Percentiles rank a stretch among this genome's conserved stretches.
Conservation (phyloP, 2,888 invertebrate species). For the Drosophila flavopinicola region DNA sequence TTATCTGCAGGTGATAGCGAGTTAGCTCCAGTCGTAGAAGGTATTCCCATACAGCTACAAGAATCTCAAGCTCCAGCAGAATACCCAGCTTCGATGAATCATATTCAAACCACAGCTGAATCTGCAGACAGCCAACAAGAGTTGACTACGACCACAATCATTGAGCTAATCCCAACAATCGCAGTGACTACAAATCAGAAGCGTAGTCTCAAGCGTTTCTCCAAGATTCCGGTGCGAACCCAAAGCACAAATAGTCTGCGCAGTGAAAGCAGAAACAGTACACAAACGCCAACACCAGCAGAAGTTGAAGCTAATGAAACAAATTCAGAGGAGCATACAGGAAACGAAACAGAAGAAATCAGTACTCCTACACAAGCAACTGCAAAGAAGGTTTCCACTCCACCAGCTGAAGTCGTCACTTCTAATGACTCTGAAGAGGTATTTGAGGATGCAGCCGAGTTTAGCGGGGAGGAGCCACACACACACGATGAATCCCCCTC, state of each 20-base stretch:
- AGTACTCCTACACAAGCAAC: neutral
- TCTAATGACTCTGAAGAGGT: constrained; percentile 61
- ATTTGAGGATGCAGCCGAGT: constrained; percentile 76
- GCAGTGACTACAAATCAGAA: constrained; percentile 27
- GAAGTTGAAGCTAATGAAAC: constrained; percentile 20
- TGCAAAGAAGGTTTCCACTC: neutral
- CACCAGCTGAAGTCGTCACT: constrained; percentile 11
- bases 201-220: constrained; percentile 54
- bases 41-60: neutral
- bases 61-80: neutral
- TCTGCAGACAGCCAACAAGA: neutral
- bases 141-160: neutral
- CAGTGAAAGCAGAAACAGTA: constrained; percentile 50
- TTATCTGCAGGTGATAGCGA: neutral
- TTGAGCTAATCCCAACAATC: constrained; percentile 3
- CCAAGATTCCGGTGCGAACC: constrained; percentile 79
- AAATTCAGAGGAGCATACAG: neutral
- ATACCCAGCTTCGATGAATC: no score
- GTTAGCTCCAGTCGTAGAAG: neutral
- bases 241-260: constrained; percentile 62
- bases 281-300: constrained; percentile 13
- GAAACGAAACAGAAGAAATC: neutral
- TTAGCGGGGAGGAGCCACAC: constrained; percentile 60
- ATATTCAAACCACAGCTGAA: neutral
- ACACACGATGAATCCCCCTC: constrained; percentile 58